Conservation (phyloP, 2,797 vertebrate genomes). For the Tenualosa thibaudeaui region DNA sequence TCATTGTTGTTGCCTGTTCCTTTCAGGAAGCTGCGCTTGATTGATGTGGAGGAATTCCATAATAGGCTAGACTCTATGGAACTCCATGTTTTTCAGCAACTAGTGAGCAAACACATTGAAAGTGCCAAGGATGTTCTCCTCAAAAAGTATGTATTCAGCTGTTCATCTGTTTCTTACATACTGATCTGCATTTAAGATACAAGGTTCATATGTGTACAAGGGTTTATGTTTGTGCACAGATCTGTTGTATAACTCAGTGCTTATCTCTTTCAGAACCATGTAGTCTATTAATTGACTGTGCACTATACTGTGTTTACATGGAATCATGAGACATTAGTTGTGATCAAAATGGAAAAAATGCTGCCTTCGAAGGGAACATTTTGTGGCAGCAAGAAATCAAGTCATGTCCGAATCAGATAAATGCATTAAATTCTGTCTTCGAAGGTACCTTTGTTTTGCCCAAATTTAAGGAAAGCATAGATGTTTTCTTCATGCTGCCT, state of each 20-base stretch:
- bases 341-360: too few relatives aligned
- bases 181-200: too few relatives aligned
- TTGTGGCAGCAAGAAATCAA: too few relatives aligned
- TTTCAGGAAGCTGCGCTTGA: constrained; percentile 80
- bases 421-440: too few relatives aligned
- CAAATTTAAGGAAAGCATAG: too few relatives aligned
- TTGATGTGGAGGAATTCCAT: constrained; percentile 78
- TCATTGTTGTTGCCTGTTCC: neutral
- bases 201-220: neutral
- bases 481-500: too few relatives aligned
- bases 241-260: neutral
- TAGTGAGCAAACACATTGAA: constrained; percentile 75
- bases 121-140: constrained; percentile 73
- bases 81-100: constrained; percentile 76
- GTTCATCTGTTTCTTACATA: too few relatives aligned
- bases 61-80: constrained; percentile 76
- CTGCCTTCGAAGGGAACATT: too few relatives aligned
- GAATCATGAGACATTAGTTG: too few relatives aligned
- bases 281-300: neutral
- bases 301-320: too few relatives aligned
- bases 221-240: neutral
- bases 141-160: constrained; percentile 69
- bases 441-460: too few relatives aligned
- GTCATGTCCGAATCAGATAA: too few relatives aligned
- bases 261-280: neutral